Base-by-base conservation (phyloP, 2,888 invertebrate species). In the Phyllotreta striolata region DNA sequence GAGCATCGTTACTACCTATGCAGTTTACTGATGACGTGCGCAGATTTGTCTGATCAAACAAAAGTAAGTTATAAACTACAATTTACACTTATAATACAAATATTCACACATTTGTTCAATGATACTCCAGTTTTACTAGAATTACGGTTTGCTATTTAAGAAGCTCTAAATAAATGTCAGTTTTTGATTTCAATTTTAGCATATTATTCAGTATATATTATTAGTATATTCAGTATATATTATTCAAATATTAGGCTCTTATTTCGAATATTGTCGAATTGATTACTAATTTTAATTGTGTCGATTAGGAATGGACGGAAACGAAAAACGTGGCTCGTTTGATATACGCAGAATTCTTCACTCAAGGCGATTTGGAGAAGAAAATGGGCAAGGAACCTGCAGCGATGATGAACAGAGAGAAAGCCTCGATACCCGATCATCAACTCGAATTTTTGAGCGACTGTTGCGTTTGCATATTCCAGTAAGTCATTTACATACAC, bases 1-100 rank as follows among this genome's bases (percentile, higher is more conserved):
- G 82, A 85, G 13, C 86, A 90, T 72, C 85, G 84, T 60, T 84
- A 85, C 68, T 85, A 91, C 71, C 80, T 95, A 49, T 84, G 89
- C 56, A 86, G 88, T 57, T 81, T 95, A 66, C 80, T 95, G 64
- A 94, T 95, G 89, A 93, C 92, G n/a, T 89, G 90, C 9, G 90
- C 91, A 8, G 95, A 95, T 81, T 85, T 95, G 35, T 89, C 91
- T 52, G 95, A 95, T 80, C 93, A 94, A 82, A 90, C 92, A 34
- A 95, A 94, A 79, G 86, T 86, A 69, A 41, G 43, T 43, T 43
- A 39, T 24, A 24, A 24, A 24, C 2, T 24, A 24, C 24, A 24
- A 5, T 55, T 10, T 58, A 9, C n/a, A 43, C 49, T 6, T 14
- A 38, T n/a, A 40, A 43, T 41, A 63, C 49, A 40, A 43, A 14